A percentile compares a stretch with the other conserved stretches of the same genome.
Conservation (phyloP, 2,113 vertebrate species). For the Rhipidura dahli region DNA sequence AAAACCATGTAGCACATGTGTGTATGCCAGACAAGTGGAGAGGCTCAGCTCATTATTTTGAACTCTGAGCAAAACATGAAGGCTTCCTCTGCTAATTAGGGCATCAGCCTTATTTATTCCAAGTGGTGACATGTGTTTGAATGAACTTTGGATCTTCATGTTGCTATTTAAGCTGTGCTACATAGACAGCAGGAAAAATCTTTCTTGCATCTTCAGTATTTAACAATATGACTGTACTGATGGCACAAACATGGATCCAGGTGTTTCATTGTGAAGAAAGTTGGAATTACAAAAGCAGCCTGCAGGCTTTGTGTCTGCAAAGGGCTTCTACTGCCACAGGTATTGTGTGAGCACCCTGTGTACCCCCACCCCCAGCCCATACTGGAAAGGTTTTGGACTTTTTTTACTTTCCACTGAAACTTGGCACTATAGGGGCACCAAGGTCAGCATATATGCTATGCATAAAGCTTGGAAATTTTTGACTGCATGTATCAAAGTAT, state of each 20-base stretch:
- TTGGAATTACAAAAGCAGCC: background rate
- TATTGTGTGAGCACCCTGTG: background rate
- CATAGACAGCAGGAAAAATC: background rate
- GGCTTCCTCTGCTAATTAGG: constrained; percentile 28
- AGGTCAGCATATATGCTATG: background rate
- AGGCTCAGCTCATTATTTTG: constrained; percentile 25
- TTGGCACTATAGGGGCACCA: background rate
- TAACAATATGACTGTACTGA: background rate
- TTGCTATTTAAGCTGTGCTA: background rate
- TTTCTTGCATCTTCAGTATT: background rate
- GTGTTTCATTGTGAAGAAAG: background rate
- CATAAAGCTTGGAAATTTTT: background rate
- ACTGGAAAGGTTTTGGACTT: background rate
- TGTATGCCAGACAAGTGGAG: background rate
- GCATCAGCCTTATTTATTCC: constrained; percentile 7
- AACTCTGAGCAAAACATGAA: constrained; percentile 21
- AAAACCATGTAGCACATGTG: background rate
- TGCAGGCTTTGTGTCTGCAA: background rate
- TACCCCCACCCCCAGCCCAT: background rate
- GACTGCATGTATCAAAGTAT: background rate
- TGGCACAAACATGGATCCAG: background rate
- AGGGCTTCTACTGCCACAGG: background rate
- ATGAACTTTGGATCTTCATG: background rate
- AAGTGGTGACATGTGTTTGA: constrained; percentile 1
- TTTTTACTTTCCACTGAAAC: background rate